Percentiles rank a stretch among this genome's conserved stretches.
phyloP scores from a whole-genome alignment of 2,113 vertebrate genomes.

The Atrichornis clamosus region DNA sequence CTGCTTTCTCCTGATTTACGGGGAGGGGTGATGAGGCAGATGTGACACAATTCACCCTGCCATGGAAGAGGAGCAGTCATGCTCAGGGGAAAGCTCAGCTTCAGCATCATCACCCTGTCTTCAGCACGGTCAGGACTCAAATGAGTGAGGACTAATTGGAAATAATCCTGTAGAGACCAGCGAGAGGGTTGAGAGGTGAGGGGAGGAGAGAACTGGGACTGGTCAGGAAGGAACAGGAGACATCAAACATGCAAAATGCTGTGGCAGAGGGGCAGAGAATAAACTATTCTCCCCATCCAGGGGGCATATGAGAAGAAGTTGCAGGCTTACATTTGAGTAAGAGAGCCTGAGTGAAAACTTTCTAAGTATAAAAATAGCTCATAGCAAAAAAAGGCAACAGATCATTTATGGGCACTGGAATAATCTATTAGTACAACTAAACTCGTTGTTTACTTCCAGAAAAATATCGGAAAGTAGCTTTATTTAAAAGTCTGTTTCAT shows the following conservation, averaged over 20 bases:
- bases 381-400: background rate
- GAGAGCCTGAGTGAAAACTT: background rate
- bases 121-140: background rate
- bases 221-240: background rate
- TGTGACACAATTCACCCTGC: background rate
- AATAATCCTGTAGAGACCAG: background rate
- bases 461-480: background rate
- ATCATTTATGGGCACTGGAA: background rate
- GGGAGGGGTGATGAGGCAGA: background rate
- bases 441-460: constrained; percentile 16
- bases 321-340: background rate
- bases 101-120: background rate
- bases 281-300: background rate
- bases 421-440: background rate
- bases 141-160: background rate
- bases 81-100: background rate
- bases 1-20: background rate
- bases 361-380: background rate
- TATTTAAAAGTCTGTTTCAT: background rate
- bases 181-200: background rate
- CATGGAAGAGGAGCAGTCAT: background rate
- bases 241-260: background rate
- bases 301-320: background rate
- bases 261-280: background rate
- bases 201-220: background rate